Evolutionary conservation across 2,888 invertebrate genomes (phyloP), one percentile per base, ranked within the genome.

Genomic region (Bugulina stolonifera): DNA sequence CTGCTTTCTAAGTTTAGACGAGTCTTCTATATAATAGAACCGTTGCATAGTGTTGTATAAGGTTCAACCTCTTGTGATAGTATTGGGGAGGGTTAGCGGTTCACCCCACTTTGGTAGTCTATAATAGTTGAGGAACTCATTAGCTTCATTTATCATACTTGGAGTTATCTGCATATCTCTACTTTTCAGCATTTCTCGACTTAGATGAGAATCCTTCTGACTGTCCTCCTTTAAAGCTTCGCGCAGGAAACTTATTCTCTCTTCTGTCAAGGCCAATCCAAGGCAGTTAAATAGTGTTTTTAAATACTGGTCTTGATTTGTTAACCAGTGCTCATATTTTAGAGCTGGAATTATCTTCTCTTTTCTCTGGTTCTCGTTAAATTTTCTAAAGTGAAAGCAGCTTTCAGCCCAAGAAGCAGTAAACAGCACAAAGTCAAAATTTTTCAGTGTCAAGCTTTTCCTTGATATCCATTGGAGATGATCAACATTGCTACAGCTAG

Each of bases 51-150:
- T n/a, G n/a, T n/a, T n/a, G n/a, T n/a, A n/a, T n/a, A n/a, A n/a
- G n/a, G n/a, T n/a, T n/a, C n/a, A n/a, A n/a, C n/a, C n/a, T n/a
- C n/a, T n/a, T n/a, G 43, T 57, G 10, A 57, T 23, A 25, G 57
- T 57, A 23, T 57, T 57, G 27, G 32, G 32, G 5, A 64, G 32
- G 2, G 32, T 64, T 2, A 34, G 10, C 5, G 27, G 2, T 27
- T 64, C 64, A 29, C 64, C 64, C 64, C 64, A 64, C 5, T 64
- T 64, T 29, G 64, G 64, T 64, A 64, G 32, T 14, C 32, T 14
- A 32, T 32, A 64, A 32, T 64, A 64, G 25, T 64, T 32, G 10
- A 64, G 27, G 32, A 14, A 14, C 34, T 64, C 32, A 64, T 64
- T 64, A 64, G 64, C 64, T 34, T 64, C 64, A 64, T 2, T 10